Evolutionary conservation across 2,888 invertebrate species (phyloP).

Genomic region (Antheraea yamamai): DNA sequence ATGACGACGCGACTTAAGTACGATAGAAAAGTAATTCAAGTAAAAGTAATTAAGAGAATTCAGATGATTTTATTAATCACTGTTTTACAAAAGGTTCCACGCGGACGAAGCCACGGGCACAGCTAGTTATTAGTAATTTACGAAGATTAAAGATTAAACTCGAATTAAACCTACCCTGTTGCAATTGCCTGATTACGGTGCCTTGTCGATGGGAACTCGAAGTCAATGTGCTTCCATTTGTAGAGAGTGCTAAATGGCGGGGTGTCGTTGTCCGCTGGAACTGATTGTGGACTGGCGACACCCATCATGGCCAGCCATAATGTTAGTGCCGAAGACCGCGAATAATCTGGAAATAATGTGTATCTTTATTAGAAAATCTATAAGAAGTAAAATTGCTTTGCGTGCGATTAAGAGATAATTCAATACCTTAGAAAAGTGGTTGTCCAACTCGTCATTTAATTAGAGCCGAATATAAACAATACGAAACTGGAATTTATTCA

Average conservation of each 20-base stretch:
- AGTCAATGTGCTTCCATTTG: slow-evolving; percentile 89
- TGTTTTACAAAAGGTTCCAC: too few relatives aligned
- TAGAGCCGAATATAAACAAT: too few relatives aligned
- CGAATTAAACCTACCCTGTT: slow-evolving; percentile 68
- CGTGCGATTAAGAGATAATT: too few relatives aligned
- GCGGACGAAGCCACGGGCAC: too few relatives aligned
- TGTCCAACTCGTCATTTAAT: too few relatives aligned
- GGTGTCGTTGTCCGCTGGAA: slow-evolving; percentile 72
- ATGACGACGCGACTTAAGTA: too few relatives aligned
- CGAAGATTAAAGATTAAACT: background rate
- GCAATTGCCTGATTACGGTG: slow-evolving; percentile 83
- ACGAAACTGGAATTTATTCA: too few relatives aligned
- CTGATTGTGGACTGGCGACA: slow-evolving; percentile 57
- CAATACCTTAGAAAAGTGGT: too few relatives aligned
- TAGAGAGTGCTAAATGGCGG: slow-evolving; percentile 84
- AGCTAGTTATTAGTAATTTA: background rate
- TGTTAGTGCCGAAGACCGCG: slow-evolving; percentile 58
- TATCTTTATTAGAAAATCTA: background rate
- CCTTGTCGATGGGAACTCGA: slow-evolving; percentile 83
- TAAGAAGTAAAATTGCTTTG: too few relatives aligned
- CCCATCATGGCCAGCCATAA: slow-evolving; percentile 79
- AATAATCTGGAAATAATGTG: slow-evolving; percentile 47
- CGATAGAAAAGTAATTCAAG: too few relatives aligned
- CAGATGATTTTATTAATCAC: too few relatives aligned
- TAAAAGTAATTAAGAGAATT: too few relatives aligned